Percentiles rank a stretch among this genome's conserved stretches.
These are phyloP conservation scores for Andrena trimmerana DNA, from an alignment of 2,888 invertebrate genomes.

Conservation along the genomic window DNA sequence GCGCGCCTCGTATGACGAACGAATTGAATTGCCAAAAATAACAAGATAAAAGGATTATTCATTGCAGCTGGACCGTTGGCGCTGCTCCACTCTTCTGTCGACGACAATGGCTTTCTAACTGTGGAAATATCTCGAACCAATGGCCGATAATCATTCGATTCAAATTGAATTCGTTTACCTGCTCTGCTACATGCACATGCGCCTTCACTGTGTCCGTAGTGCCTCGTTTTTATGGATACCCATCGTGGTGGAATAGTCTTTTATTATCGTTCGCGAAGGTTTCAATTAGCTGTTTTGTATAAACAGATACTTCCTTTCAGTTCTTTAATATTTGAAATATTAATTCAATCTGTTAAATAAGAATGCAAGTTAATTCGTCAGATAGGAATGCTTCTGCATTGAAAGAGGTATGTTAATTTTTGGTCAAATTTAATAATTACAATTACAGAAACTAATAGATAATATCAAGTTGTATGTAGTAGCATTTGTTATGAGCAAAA, in stretches of 20 bases:
- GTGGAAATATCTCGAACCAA: slow-evolving; percentile 54
- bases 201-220: neutral
- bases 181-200: neutral
- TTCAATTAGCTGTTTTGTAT: neutral
- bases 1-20: slow-evolving; percentile 56
- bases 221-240: neutral
- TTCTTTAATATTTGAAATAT: too few relatives aligned
- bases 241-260: neutral
- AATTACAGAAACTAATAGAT: too few relatives aligned
- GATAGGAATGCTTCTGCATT: too few relatives aligned
- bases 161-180: slow-evolving; percentile 35
- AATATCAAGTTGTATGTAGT: too few relatives aligned
- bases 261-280: neutral
- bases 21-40: slow-evolving; percentile 71
- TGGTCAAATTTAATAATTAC: too few relatives aligned
- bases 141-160: slow-evolving; percentile 60
- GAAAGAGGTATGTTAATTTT: too few relatives aligned
- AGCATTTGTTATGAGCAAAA: too few relatives aligned
- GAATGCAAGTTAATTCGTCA: too few relatives aligned
- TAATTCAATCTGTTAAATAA: too few relatives aligned
- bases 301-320: too few relatives aligned
- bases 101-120: slow-evolving; percentile 52
- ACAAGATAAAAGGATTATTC: slow-evolving; percentile 68
- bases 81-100: slow-evolving; percentile 17
- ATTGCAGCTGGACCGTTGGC: slow-evolving; percentile 25